Evolutionary conservation across 2,113 vertebrate genomes (phyloP).

Genomic region (Archilochus colubris): DNA sequence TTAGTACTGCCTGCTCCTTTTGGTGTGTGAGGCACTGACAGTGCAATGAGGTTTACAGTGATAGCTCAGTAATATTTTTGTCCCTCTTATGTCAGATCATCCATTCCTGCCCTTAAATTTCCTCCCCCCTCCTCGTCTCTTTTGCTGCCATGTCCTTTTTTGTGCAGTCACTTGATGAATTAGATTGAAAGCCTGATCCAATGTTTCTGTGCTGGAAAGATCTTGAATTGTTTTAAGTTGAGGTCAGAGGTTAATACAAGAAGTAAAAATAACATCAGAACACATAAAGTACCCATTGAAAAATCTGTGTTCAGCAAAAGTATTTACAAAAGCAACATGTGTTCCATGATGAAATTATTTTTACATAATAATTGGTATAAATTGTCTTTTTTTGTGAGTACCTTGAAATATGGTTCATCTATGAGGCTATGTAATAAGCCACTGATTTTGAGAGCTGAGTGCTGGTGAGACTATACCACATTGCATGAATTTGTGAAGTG

Average conservation of each 20-base stretch:
- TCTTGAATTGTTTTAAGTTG: conserved; percentile 9
- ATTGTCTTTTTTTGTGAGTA: neutral
- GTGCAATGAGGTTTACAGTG: neutral
- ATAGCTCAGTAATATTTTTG: neutral
- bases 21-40: neutral
- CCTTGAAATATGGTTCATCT: neutral
- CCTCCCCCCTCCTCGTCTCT: neutral
- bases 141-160: neutral
- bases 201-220: neutral
- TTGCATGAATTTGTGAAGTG: neutral
- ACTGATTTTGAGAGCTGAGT: neutral
- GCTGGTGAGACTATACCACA: neutral
- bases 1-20: neutral
- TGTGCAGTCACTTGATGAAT: neutral
- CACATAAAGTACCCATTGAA: neutral
- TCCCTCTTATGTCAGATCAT: neutral
- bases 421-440: neutral
- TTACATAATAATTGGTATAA: neutral
- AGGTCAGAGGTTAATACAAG: conserved; percentile 1
- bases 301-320: neutral
- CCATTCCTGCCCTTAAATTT: neutral
- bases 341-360: neutral
- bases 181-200: neutral
- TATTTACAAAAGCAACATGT: neutral
- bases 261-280: conserved; percentile 23